Base-by-base conservation (phyloP, 2,113 vertebrate genomes). In the Pomatorhinus ruficollis region DNA sequence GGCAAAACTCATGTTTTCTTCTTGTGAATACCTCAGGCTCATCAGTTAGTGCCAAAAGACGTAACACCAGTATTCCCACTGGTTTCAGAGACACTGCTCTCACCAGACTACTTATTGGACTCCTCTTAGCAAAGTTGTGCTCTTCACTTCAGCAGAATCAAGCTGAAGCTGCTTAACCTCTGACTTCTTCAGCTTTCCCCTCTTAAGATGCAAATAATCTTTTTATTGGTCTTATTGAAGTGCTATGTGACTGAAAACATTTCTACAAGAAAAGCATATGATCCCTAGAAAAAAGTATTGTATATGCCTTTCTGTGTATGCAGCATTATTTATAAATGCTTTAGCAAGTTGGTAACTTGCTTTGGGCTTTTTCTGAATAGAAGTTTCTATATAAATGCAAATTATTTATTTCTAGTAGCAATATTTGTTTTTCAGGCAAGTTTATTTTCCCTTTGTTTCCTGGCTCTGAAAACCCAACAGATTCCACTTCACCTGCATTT, bases 401-500 rank as follows among this genome's bases (percentile, higher is more conserved):
- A 94, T 90, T 95, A 92, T 96, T 97, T 96, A 97, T 97, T 97
- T 96, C 66, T 83, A 56, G 27, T 66, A 84, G 76, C 81, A 96
- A 96, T 95, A 93, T 96, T 95, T 95, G 86, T 77, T 89, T 95
- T 95, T 92, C 90, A 90, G 74, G 66, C 87, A 95, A 89, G 86
- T 95, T 93, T 95, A 95, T 96, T 96, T 95, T 95, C 60, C 64
- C 39, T 93, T 90, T 92, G 83, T 93, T 96, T 92, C 89, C 71
- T 87, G 33, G 40, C 59, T 92, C 39, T 89, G 88, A 96, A 95
- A 80, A 94, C 68, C 54, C 49, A 74, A 91, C 85, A 86, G 95
- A 97, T 97, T 97, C 94, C 83, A 96, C 84, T 95, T 66, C 89
- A 79, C 96, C 95, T 96, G 87, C 95, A 95, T 97, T 95, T 98